Base-by-base conservation (phyloP, 2,113 vertebrate species). In the Cisticola juncidis region DNA sequence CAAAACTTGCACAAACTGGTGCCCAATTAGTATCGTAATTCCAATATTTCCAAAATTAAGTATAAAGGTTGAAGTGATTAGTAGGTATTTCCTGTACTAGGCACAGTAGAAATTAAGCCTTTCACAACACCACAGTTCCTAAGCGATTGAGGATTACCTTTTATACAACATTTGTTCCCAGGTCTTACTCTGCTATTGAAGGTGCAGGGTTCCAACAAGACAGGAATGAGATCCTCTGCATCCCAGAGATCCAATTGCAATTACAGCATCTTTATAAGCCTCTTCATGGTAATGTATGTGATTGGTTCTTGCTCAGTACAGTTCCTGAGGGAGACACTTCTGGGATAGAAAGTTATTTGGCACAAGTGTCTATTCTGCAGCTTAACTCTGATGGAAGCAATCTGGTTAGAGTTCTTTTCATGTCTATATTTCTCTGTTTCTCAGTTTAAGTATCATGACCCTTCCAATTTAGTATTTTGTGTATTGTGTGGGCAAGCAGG, bases 11-110 rank as follows among this genome's bases (percentile, higher is more conserved):
- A 70, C 29, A 70, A 81, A 44, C 12, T 68, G 17, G 19, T 81
- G 28, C 35, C 64, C 81, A 92, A 71, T 92, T 86, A 92, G n/a
- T 78, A 81, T 38, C 0, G 0, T 66, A 94, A 83, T 88, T 92
- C 64, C 47, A 45, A 5, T 80, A 95, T 88, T 87, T 93, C 64
- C n/a, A 83, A 90, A 95, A 94, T 70, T 78, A 88, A 86, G 47
- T 78, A 70, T 68, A 91, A 94, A 94, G 31, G 44, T 78, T 88
- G 56, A 94, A 93, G 64, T 60, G 88, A 95, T 96, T 92, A 90
- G 71, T 86, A 83, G 76, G 45, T 92, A 92, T 94, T 93, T 96
- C 76, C 64, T 83, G 56, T 74, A 77, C 47, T 90, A 81, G 50
- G 47, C 51, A 83, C 56, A 86, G 64, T 54, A 81, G 76, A 96